These are phyloP conservation scores for Falco peregrinus DNA, from an alignment of 2,797 vertebrate species.

Conservation along the genomic window DNA sequence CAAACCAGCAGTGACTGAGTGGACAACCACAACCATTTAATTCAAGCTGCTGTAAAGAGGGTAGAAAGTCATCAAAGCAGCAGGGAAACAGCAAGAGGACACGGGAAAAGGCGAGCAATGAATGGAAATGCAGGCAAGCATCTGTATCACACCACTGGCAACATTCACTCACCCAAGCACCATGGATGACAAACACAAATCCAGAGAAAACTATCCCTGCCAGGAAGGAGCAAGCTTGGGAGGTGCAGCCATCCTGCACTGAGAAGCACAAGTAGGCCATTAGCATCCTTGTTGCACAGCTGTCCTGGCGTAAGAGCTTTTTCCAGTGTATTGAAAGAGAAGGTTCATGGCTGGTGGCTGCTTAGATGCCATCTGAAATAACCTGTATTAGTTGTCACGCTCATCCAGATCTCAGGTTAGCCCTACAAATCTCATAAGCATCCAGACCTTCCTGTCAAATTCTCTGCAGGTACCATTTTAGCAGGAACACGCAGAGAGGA, in stretches of 20 bases:
- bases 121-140: rapidly evolving
- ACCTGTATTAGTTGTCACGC: background rate
- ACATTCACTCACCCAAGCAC: background rate
- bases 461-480: background rate
- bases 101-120: rapidly evolving
- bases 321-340: background rate
- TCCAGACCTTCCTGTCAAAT: background rate
- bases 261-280: background rate
- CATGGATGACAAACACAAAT: background rate
- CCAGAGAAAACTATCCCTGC: background rate
- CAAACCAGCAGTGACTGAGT: background rate
- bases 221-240: background rate
- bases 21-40: background rate
- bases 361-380: background rate
- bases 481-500: background rate
- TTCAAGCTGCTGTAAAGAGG: background rate
- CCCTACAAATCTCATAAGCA: background rate
- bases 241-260: background rate
- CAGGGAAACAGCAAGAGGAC: background rate
- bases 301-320: background rate
- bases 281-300: background rate
- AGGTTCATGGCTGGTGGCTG: background rate
- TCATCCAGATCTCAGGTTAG: background rate
- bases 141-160: background rate
- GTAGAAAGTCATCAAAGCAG: background rate